phyloP scores from a whole-genome alignment of 2,113 vertebrate genomes.

The Callionymus lyra region DNA sequence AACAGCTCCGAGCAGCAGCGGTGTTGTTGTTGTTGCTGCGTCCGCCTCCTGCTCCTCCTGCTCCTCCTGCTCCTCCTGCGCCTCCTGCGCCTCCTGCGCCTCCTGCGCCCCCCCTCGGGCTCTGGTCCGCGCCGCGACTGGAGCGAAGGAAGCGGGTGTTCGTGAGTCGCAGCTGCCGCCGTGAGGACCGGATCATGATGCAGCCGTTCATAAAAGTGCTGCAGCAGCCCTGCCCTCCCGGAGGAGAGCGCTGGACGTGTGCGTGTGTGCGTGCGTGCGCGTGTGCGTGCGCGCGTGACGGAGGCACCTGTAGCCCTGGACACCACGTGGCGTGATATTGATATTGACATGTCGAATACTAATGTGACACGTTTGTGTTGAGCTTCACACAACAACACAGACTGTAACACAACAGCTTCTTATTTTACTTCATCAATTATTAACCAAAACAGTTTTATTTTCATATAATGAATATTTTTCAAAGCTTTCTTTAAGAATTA shows the following conservation, averaged over 20 bases:
- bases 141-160: conserved; percentile 48
- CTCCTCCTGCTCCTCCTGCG: conserved; percentile 1
- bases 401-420: too few species aligned
- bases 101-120: conserved; percentile 25
- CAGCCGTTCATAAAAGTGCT: conserved; percentile 23
- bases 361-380: conserved; percentile 2
- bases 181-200: conserved; percentile 33
- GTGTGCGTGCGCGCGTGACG: background rate
- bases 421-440: too few species aligned
- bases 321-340: conserved; percentile 53
- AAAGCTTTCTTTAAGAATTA: too few species aligned
- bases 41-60: background rate
- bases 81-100: conserved; percentile 20
- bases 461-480: too few species aligned
- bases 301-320: conserved; percentile 42
- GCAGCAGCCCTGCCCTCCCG: background rate
- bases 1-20: too few species aligned
- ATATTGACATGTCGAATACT: conserved; percentile 32
- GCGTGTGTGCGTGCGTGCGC: conserved; percentile 3
- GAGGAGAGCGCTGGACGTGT: background rate
- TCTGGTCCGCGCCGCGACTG: conserved; percentile 30
- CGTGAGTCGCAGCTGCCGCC: conserved; percentile 28
- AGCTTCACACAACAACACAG: too few species aligned
- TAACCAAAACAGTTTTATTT: too few species aligned
- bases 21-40: background rate